These are phyloP conservation scores for Aplysia californica DNA, from an alignment of 1,140 invertebrate species.

Conservation along the genomic window DNA sequence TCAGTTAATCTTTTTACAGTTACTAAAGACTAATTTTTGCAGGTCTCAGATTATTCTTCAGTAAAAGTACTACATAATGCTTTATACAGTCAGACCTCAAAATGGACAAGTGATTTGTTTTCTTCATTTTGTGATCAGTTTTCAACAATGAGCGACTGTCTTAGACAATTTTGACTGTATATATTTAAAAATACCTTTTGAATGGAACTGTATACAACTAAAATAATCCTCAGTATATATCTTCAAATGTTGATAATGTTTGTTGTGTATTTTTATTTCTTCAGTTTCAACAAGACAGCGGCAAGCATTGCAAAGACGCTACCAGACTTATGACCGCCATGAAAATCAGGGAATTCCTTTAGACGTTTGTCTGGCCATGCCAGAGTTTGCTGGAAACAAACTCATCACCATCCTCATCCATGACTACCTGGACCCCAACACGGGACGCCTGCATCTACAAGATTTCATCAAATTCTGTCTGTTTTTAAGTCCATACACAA, in stretches of 20 bases:
- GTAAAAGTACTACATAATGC: too few relatives aligned
- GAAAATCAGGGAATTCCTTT: conserved; percentile 3
- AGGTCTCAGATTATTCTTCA: too few relatives aligned
- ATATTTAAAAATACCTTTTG: too few relatives aligned
- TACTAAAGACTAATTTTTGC: too few relatives aligned
- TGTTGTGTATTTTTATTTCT: not conserved
- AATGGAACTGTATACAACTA: too few relatives aligned
- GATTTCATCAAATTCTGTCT: conserved; percentile 13
- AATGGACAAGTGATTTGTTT: not conserved
- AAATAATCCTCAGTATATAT: too few relatives aligned
- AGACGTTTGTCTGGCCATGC: conserved; percentile 10
- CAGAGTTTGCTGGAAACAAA: conserved; percentile 19
- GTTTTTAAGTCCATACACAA: not conserved
- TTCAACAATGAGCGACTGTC: too few relatives aligned
- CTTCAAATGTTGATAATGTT: too few relatives aligned
- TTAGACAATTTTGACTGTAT: too few relatives aligned
- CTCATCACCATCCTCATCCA: conserved; percentile 17
- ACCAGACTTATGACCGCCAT: not conserved
- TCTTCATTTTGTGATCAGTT: too few relatives aligned
- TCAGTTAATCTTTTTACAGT: too few relatives aligned
- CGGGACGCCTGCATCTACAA: not conserved
- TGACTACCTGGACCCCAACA: conserved; percentile 4
- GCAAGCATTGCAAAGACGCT: not conserved
- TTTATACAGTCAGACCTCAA: not conserved
- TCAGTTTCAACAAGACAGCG: not conserved